These are phyloP conservation scores for Chrysolina haemoptera DNA, from an alignment of 2,888 invertebrate genomes.

Conservation along the genomic window DNA sequence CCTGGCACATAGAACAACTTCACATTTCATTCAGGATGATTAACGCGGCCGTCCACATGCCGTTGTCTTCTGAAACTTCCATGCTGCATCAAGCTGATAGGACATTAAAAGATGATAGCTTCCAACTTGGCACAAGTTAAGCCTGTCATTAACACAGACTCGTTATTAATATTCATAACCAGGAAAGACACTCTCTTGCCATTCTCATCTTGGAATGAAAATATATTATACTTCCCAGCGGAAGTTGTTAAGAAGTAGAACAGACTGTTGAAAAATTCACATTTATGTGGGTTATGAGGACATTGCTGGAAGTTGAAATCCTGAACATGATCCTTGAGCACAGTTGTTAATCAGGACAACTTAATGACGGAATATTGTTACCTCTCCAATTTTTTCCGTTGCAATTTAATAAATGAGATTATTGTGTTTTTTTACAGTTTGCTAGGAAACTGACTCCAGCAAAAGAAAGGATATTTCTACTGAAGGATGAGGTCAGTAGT, in stretches of 20 bases:
- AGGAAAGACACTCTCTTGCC: neutral
- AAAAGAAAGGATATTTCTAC: too few species aligned
- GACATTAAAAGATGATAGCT: constrained; percentile 36
- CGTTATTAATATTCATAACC: constrained; percentile 22
- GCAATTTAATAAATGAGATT: too few species aligned
- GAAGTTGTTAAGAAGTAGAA: neutral
- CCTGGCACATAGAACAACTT: neutral
- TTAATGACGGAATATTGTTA: too few species aligned
- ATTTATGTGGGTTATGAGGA: too few species aligned
- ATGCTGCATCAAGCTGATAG: constrained; percentile 32
- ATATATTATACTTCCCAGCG: neutral
- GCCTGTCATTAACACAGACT: constrained; percentile 34
- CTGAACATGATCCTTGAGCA: too few species aligned
- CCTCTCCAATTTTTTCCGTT: too few species aligned
- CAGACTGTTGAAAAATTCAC: neutral
- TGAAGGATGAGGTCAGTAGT: too few species aligned
- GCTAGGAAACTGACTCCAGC: too few species aligned
- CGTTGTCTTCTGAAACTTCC: constrained; percentile 22
- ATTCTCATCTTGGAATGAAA: constrained; percentile 1
- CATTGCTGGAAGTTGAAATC: too few species aligned
- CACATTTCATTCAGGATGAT: constrained; percentile 10
- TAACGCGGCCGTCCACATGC: neutral
- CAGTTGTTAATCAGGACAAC: too few species aligned
- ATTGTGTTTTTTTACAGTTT: too few species aligned
- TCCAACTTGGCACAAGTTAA: constrained; percentile 29